phyloP scores from a whole-genome alignment of 2,797 vertebrate genomes.

The Coccyzus lansbergi region DNA sequence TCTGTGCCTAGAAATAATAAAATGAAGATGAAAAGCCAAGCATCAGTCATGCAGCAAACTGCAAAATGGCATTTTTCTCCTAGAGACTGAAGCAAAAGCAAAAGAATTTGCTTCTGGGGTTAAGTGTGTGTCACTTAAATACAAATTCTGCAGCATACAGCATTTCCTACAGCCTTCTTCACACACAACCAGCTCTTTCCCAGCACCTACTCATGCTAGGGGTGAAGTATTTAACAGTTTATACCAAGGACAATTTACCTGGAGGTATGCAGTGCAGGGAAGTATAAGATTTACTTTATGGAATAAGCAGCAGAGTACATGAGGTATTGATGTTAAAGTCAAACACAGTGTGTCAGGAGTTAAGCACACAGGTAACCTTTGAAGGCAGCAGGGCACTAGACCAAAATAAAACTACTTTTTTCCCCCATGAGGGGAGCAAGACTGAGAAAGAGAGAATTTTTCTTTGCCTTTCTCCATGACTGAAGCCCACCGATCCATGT shows the following conservation, averaged over 20 bases:
- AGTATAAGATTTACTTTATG: not conserved
- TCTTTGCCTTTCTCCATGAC: not conserved
- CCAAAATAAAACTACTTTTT: not conserved
- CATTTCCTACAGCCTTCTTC: not conserved
- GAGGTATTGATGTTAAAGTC: not conserved
- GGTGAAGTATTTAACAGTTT: not conserved
- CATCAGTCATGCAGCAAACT: not conserved
- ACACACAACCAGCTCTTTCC: not conserved
- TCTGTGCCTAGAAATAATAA: not conserved
- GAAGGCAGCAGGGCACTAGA: not conserved
- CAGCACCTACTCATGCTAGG: not conserved
- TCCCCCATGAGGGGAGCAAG: not conserved
- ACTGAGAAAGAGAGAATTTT: not conserved
- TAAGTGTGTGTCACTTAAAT: accelerated
- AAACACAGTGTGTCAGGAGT: not conserved
- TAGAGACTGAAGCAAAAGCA: not conserved
- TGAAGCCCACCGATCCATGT: not conserved
- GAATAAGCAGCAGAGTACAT: not conserved
- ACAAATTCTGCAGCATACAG: not conserved
- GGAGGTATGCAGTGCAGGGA: not conserved
- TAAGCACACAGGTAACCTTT: not conserved
- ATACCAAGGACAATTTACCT: not conserved
- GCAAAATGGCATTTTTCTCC: not conserved
- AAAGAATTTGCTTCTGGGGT: not conserved
- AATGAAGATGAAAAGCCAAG: not conserved